phyloP scores from a whole-genome alignment of 2,888 invertebrate genomes.

The Macrosiphum euphorbiae region DNA sequence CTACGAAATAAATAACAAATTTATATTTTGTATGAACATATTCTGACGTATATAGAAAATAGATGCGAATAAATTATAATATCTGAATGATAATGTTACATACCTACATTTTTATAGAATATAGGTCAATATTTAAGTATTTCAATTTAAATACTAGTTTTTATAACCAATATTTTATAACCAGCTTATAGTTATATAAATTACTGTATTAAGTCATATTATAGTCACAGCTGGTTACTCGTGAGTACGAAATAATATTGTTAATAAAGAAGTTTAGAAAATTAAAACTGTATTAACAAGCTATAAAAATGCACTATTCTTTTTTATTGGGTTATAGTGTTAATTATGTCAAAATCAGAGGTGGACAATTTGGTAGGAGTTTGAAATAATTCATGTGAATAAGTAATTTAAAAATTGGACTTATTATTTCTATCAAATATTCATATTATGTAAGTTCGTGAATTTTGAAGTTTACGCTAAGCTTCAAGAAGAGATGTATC shows the following conservation, averaged over 20 bases:
- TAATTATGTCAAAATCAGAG: neutral
- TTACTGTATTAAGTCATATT: neutral
- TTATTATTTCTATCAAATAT: neutral
- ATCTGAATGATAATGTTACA: neutral
- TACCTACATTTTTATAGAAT: neutral
- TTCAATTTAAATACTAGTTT: neutral
- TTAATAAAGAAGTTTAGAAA: neutral
- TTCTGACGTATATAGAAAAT: neutral
- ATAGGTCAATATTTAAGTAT: neutral
- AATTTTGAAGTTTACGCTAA: neutral
- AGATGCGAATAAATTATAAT: neutral
- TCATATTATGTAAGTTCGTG: neutral
- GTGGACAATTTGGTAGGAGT: neutral
- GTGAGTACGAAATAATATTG: neutral
- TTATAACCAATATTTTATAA: neutral
- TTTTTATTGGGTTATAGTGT: neutral
- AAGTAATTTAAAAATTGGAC: neutral
- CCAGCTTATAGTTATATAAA: neutral
- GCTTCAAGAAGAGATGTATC: too few species aligned
- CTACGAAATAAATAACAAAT: neutral
- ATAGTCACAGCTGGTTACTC: neutral
- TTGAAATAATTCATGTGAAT: neutral
- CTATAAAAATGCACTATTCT: neutral
- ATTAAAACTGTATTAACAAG: neutral
- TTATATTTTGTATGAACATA: neutral